phyloP scores from a whole-genome alignment of 2,113 vertebrate genomes.

The Taurulus bubalis region DNA sequence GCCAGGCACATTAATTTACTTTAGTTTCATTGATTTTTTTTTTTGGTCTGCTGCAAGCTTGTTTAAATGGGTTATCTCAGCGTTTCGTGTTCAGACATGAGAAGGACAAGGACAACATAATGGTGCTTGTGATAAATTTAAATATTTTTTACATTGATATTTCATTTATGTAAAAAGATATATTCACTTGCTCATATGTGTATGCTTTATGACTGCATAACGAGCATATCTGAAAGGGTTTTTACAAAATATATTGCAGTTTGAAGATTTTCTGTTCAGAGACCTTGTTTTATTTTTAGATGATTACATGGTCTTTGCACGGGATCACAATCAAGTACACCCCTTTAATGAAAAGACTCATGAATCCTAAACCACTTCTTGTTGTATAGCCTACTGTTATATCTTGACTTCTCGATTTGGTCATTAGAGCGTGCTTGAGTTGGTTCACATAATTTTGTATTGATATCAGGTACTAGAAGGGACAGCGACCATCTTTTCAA shows the following conservation, averaged over 20 bases:
- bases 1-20: constrained; percentile 10
- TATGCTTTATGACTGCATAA: not conserved
- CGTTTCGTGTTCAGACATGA: not conserved
- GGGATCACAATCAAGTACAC: not conserved
- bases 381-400: not conserved
- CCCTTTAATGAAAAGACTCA: not conserved
- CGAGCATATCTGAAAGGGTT: not conserved
- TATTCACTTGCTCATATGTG: not conserved
- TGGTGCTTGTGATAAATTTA: not conserved
- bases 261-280: not conserved
- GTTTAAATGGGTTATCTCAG: not conserved
- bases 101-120: not conserved
- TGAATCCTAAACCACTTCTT: not conserved
- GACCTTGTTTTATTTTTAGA: not conserved
- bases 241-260: not conserved
- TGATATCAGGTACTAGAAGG: not conserved
- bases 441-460: not conserved
- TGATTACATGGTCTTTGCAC: not conserved
- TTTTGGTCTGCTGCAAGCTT: constrained; percentile 18
- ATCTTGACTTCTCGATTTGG: not conserved
- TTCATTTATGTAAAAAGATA: not conserved
- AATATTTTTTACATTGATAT: not conserved
- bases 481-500: not conserved
- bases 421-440: not conserved
- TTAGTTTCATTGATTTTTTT: constrained; percentile 23